Evolutionary conservation across 2,113 vertebrate species (phyloP).

Genomic region (Mobula hypostoma): DNA sequence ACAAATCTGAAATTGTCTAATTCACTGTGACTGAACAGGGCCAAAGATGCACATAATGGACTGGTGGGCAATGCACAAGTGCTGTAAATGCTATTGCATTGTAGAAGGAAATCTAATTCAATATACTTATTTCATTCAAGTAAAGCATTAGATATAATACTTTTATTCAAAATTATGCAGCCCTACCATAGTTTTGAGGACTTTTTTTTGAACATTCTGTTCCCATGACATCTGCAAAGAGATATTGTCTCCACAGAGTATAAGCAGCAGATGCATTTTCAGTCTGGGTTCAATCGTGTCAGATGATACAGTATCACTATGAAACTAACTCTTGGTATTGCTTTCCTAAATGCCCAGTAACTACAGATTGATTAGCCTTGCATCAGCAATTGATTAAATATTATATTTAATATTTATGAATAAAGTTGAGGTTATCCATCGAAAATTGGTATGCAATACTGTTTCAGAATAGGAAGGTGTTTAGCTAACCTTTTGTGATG

Average conservation of each 20-base stretch:
- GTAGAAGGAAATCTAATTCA: neutral
- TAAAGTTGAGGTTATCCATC: neutral
- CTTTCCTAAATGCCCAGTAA: neutral
- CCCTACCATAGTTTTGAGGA: neutral
- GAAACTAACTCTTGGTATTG: neutral
- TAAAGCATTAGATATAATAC: neutral
- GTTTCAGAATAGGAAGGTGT: neutral
- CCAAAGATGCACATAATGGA: neutral
- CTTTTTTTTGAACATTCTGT: neutral
- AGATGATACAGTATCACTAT: neutral
- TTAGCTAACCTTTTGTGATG: neutral
- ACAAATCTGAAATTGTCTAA: neutral
- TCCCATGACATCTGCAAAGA: neutral
- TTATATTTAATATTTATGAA: neutral
- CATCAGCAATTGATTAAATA: neutral
- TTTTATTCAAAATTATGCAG: neutral
- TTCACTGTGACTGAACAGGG: neutral
- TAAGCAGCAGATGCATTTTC: neutral
- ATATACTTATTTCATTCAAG: neutral
- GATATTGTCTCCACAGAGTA: neutral
- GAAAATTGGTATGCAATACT: neutral
- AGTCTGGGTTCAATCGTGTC: neutral
- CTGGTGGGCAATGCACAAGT: neutral
- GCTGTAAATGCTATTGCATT: neutral
- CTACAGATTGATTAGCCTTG: neutral